Conservation (phyloP, 2,797 vertebrate genomes). For the Adrianichthys oophorus region DNA sequence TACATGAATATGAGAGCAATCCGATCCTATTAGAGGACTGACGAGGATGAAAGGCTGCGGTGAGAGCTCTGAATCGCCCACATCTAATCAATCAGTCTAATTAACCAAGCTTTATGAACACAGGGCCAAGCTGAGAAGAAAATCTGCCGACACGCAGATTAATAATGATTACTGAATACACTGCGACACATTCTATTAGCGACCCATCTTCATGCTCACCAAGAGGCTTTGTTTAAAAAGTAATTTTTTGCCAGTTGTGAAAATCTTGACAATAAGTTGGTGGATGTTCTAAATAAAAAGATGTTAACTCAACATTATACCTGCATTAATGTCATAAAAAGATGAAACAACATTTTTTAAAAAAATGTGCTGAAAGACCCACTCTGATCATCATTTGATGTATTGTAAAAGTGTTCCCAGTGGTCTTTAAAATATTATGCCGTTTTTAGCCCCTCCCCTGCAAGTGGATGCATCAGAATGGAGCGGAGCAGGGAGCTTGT, state of each 20-base stretch:
- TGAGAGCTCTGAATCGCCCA: constrained; percentile 67
- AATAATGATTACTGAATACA: constrained; percentile 75
- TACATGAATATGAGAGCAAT: constrained; percentile 56
- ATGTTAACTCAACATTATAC: constrained; percentile 10
- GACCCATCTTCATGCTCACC: constrained; percentile 57
- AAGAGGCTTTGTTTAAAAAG: constrained; percentile 48
- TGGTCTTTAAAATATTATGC: no score
- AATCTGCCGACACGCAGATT: constrained; percentile 71
- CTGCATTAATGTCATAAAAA: no score
- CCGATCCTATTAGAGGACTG: constrained; percentile 69
- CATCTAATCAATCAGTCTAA: constrained; percentile 78
- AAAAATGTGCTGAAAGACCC: no score
- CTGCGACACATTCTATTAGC: constrained; percentile 69
- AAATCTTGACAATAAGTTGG: constrained; percentile 46
- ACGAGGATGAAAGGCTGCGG: constrained; percentile 59
- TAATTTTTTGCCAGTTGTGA: constrained; percentile 27
- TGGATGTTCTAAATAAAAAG: constrained; percentile 26
- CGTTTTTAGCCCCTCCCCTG: no score
- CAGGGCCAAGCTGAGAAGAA: constrained; percentile 57
- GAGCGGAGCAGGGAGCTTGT: no score
- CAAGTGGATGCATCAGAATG: no score
- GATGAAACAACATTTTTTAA: no score
- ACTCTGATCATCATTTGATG: no score
- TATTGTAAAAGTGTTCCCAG: no score
- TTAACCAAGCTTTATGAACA: constrained; percentile 74